Conservation (phyloP, 1,140 invertebrate genomes). For the Pachypsylla venusta region DNA sequence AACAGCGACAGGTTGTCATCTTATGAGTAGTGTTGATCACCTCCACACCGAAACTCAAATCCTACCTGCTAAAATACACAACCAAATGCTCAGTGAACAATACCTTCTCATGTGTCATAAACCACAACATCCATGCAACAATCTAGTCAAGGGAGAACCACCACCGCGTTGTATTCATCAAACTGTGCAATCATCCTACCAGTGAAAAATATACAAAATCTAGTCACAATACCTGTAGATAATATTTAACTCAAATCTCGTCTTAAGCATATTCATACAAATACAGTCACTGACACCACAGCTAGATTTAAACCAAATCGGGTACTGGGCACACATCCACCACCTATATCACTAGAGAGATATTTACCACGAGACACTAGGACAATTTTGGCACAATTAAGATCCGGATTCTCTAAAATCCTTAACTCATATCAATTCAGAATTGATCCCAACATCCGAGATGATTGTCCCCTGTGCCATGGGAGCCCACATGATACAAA, state of each 20-base stretch:
- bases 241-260: background rate
- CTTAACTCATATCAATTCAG: conserved; percentile 2
- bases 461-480: background rate
- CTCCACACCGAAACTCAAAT: conserved; percentile 5
- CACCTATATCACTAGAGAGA: background rate
- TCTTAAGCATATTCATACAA: background rate
- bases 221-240: background rate
- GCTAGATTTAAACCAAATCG: conserved; percentile 1
- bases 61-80: background rate
- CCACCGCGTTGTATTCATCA: background rate
- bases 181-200: background rate
- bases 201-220: conserved; percentile 8
- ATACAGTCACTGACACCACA: background rate
- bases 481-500: background rate
- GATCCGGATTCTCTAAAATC: background rate
- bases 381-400: background rate
- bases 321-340: conserved; percentile 1
- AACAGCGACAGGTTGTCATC: background rate
- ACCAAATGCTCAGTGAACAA: conserved; percentile 5
- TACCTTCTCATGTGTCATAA: conserved; percentile 6
- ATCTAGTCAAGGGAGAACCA: background rate
- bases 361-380: background rate
- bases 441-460: background rate
- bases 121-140: conserved; percentile 4
- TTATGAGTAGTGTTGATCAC: background rate